Conservation (phyloP, 2,797 vertebrate species). For the Argya squamiceps region DNA sequence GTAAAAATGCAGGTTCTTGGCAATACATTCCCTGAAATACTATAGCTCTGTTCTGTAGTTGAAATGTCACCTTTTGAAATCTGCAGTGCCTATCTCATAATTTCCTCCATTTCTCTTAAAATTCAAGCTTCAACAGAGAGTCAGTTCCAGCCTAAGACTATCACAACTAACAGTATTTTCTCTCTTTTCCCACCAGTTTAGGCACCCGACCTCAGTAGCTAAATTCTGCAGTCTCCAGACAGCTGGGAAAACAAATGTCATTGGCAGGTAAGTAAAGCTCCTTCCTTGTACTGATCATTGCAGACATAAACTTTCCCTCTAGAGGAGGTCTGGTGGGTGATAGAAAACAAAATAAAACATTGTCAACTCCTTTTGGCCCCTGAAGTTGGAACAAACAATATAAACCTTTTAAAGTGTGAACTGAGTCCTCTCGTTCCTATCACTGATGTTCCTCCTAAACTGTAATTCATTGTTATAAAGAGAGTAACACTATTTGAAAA, state of each 20-base stretch:
- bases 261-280: not conserved
- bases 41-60: conserved; percentile 8
- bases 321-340: not conserved
- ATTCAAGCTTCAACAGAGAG: not conserved
- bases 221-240: not conserved
- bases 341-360: not conserved
- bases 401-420: not conserved
- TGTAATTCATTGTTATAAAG: not conserved
- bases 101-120: not conserved
- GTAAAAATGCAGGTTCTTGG: not conserved
- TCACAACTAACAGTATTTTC: not conserved
- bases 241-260: not conserved
- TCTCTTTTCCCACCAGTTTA: not conserved
- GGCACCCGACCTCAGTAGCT: not conserved
- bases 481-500: not conserved
- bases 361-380: not conserved
- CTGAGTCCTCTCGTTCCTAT: not conserved
- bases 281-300: not conserved
- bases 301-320: not conserved
- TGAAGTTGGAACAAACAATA: not conserved
- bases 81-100: conserved; percentile 11
- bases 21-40: conserved; percentile 13
- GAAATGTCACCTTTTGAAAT: conserved; percentile 23
- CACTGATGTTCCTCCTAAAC: not conserved
- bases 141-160: not conserved